phyloP scores from a whole-genome alignment of 2,797 vertebrate species.

The Tinamus major region DNA sequence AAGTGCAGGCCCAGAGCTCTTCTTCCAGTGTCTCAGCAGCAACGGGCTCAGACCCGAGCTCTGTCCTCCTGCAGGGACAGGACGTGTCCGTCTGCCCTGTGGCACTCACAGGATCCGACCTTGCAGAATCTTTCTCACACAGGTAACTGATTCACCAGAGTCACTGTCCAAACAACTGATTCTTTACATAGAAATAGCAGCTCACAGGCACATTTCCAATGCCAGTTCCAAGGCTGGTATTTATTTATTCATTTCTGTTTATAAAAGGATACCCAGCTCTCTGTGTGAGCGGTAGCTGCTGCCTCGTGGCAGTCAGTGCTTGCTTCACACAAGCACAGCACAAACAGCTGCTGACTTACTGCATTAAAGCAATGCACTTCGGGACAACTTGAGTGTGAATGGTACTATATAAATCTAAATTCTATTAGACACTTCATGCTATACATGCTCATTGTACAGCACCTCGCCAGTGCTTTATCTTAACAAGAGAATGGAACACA shows the following conservation, averaged over 20 bases:
- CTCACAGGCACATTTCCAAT: neutral
- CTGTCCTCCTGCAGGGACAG: neutral
- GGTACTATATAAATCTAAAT: neutral
- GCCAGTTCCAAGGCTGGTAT: neutral
- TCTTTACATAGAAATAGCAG: neutral
- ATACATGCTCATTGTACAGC: neutral
- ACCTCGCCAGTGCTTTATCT: slow-evolving; percentile 17
- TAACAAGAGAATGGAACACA: neutral
- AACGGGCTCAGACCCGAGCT: neutral
- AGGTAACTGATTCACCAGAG: neutral
- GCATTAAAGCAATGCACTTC: neutral
- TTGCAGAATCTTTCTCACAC: neutral
- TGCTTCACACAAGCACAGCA: neutral
- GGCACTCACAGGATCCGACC: neutral
- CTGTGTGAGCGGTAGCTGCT: rapidly evolving
- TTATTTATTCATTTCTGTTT: neutral
- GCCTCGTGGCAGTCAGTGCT: neutral
- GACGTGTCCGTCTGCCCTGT: too few species aligned
- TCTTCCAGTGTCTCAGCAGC: neutral
- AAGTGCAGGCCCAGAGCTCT: neutral
- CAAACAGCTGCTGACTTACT: neutral
- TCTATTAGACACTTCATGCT: neutral
- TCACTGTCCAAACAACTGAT: neutral
- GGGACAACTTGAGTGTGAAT: neutral
- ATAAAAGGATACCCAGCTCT: neutral